Evolutionary conservation across 2,888 invertebrate genomes (phyloP).

Genomic region (Drosophila histrio): DNA sequence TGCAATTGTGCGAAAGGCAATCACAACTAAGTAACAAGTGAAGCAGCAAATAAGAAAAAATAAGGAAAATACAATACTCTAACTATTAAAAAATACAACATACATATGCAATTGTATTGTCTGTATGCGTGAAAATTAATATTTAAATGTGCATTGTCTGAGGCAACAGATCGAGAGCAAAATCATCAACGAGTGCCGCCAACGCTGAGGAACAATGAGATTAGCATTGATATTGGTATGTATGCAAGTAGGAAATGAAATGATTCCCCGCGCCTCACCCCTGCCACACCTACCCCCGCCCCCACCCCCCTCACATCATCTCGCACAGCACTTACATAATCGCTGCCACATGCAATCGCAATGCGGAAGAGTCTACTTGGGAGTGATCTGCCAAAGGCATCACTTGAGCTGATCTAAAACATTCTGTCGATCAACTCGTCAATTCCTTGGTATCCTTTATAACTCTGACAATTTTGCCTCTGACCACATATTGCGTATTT

Average conservation of each 20-base stretch:
- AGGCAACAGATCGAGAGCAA: slow-evolving; percentile 17
- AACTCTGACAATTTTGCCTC: not conserved
- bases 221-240: slow-evolving; percentile 68
- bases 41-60: slow-evolving; percentile 19
- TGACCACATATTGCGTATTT: not conserved
- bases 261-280: too few species aligned
- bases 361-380: slow-evolving; percentile 31
- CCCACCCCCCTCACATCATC: too few species aligned
- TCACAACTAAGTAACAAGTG: slow-evolving; percentile 24
- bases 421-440: not conserved
- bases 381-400: not conserved
- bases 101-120: not conserved
- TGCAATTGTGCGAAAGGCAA: slow-evolving; percentile 38
- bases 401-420: not conserved
- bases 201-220: slow-evolving; percentile 58
- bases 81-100: not conserved
- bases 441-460: not conserved
- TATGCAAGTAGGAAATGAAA: slow-evolving; percentile 27
- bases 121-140: slow-evolving; percentile 59
- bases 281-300: too few species aligned
- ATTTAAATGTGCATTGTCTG: slow-evolving; percentile 62
- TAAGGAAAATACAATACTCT: slow-evolving; percentile 16
- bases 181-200: not conserved
- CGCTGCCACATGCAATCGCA: not conserved
- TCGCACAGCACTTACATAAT: slow-evolving; percentile 27